Percentiles rank a stretch among this genome's conserved stretches.
phyloP scores from a whole-genome alignment of 2,888 invertebrate species.

The Phymatocera aterrima region DNA sequence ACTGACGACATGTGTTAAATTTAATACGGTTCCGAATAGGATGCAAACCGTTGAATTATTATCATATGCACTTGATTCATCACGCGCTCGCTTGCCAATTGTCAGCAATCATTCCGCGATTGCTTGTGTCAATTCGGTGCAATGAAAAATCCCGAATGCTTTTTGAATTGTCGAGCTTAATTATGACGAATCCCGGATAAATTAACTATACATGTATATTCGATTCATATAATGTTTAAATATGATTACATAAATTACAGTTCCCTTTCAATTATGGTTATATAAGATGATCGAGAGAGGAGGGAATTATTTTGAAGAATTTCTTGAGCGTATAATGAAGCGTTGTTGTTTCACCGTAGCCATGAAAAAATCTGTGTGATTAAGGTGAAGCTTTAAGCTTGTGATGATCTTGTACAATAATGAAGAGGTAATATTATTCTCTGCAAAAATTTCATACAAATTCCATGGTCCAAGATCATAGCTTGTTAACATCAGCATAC shows the following conservation, averaged over 20 bases:
- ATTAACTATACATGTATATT: not conserved
- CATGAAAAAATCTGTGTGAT: too few species aligned
- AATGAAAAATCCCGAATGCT: not conserved
- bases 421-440: not conserved
- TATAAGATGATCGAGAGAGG: too few species aligned
- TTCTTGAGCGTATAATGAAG: too few species aligned
- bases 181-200: not conserved
- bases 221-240: not conserved
- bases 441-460: not conserved
- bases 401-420: not conserved
- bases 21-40: not conserved
- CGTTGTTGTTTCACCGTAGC: too few species aligned
- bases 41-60: not conserved
- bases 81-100: slow-evolving; percentile 6
- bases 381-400: not conserved
- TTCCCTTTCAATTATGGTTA: too few species aligned
- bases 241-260: not conserved
- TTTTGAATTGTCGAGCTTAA: not conserved
- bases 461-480: not conserved
- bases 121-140: not conserved
- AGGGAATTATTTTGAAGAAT: too few species aligned
- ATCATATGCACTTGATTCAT: not conserved
- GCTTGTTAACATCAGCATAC: not conserved
- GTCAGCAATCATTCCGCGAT: not conserved
- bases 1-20: not conserved